phyloP scores from a whole-genome alignment of 1,140 invertebrate species.

The Heliconius melpomene region DNA sequence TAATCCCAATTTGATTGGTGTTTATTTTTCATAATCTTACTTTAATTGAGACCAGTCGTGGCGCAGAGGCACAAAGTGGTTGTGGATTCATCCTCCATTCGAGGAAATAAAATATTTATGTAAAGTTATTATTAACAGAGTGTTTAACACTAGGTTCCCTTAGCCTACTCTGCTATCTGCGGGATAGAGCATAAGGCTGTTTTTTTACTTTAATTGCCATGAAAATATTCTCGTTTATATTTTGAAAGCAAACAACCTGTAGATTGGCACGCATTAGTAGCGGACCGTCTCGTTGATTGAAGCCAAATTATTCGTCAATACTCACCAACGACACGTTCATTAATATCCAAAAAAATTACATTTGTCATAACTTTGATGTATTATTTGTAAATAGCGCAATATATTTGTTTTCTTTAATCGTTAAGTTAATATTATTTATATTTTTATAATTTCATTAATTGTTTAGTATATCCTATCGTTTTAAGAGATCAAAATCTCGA shows the following conservation, averaged over 20 bases:
- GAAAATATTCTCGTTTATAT: neutral
- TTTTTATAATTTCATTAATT: neutral
- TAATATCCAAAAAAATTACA: neutral
- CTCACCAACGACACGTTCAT: slow-evolving; percentile 32
- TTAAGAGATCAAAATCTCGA: too few species aligned
- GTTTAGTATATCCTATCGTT: neutral
- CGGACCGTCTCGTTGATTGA: slow-evolving; percentile 54
- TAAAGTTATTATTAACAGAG: too few species aligned
- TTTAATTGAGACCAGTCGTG: too few species aligned
- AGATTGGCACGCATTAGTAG: slow-evolving; percentile 57
- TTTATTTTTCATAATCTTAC: neutral
- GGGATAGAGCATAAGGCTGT: too few species aligned
- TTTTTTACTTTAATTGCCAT: neutral
- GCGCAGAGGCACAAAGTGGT: too few species aligned
- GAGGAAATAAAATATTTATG: too few species aligned
- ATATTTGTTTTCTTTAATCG: neutral
- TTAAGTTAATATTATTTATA: neutral
- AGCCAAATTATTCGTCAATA: slow-evolving; percentile 68
- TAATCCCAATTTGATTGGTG: slow-evolving; percentile 1
- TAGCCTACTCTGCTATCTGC: too few species aligned
- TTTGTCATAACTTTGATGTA: slow-evolving; percentile 5
- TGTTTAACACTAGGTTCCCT: too few species aligned
- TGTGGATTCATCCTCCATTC: too few species aligned
- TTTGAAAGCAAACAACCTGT: slow-evolving; percentile 42
- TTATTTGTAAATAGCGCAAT: neutral